These are phyloP conservation scores for Chaetorhynchus papuensis DNA, from an alignment of 2,113 vertebrate genomes.

Conservation along the genomic window DNA sequence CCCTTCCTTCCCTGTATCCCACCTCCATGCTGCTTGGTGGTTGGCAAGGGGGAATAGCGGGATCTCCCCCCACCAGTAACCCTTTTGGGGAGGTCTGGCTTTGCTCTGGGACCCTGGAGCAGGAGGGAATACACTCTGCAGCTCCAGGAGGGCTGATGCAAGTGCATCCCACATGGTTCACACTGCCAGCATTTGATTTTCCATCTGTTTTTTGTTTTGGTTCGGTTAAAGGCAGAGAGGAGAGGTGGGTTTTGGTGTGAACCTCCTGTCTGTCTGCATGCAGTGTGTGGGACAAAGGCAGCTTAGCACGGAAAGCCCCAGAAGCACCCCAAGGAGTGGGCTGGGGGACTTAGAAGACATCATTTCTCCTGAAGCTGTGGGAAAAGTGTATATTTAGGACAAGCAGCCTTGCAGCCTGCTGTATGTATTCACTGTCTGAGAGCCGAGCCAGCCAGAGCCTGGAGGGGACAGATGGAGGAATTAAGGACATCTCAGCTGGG, in stretches of 20 bases:
- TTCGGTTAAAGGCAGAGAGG: conserved; percentile 6
- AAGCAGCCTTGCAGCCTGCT: neutral
- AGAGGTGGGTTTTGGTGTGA: conserved; percentile 47
- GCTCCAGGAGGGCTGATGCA: neutral
- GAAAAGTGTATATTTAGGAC: neutral
- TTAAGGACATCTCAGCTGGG: conserved; percentile 60
- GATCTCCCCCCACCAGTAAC: neutral
- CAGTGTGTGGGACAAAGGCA: neutral
- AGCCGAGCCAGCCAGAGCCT: neutral
- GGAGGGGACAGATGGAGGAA: conserved; percentile 45
- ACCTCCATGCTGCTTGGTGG: neutral
- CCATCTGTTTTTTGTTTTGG: conserved; percentile 61
- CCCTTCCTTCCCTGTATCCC: neutral
- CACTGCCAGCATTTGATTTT: conserved; percentile 30
- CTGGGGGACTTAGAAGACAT: neutral
- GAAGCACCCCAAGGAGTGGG: neutral
- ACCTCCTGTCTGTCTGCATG: conserved; percentile 14
- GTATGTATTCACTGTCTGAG: neutral
- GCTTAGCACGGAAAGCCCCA: neutral
- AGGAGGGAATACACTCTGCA: neutral
- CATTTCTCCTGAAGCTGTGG: neutral
- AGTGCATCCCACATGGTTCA: conserved; percentile 35
- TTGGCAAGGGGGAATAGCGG: neutral
- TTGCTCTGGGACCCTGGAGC: neutral
- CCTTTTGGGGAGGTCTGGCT: neutral